Base-by-base conservation (phyloP, 1,140 invertebrate genomes). In the Homalodisca vitripennis region DNA sequence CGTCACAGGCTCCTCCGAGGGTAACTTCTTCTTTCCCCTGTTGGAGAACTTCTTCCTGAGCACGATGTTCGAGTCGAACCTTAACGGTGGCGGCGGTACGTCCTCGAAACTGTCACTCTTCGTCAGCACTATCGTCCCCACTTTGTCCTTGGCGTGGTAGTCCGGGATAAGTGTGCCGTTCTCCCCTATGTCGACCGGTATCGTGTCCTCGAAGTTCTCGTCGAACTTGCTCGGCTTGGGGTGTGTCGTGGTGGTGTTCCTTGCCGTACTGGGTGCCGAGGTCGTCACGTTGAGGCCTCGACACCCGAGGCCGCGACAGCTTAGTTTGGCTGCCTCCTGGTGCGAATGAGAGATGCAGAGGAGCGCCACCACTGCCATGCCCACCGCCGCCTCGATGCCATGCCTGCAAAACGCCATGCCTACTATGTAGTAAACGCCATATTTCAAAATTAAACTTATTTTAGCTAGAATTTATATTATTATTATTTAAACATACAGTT, bases 201-300 rank as follows among this genome's bases (percentile, higher is more conserved):
- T 64, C 17, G 68, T 69, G 22, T 75, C 74, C 13, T 75, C 72
- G 20, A 75, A 71, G 34, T 73, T 70, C 17, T 73, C 74, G 66
- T 75, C 74, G 47, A 75, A 75, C 67, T 75, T 75, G 47, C 74
- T 75, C 3, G 74, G 74, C 46, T 75, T 74, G 1, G 41, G 32
- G 1, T 71, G 26, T 27, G 53, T 55, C 20, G 41, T 27, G 6
- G 34, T 41, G 34, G 34, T 10, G 34, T 41, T 41, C 34, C 34
- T 41, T 10, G 34, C 34, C 6, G 6, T 41, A n/a, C n/a, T n/a
- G n/a, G n/a, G n/a, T 17, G 17, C 34, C 17, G 34, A 41, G 6
- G 34, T 41, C 6, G 34, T 10, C 6, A 10, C 17, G 6, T 41
- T 41, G 34, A 41, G 6, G 6, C 34, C 34, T 41, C 34, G 34